These are phyloP conservation scores for Pardosa pseudoannulata DNA, from an alignment of 2,888 invertebrate genomes.

Conservation along the genomic window DNA sequence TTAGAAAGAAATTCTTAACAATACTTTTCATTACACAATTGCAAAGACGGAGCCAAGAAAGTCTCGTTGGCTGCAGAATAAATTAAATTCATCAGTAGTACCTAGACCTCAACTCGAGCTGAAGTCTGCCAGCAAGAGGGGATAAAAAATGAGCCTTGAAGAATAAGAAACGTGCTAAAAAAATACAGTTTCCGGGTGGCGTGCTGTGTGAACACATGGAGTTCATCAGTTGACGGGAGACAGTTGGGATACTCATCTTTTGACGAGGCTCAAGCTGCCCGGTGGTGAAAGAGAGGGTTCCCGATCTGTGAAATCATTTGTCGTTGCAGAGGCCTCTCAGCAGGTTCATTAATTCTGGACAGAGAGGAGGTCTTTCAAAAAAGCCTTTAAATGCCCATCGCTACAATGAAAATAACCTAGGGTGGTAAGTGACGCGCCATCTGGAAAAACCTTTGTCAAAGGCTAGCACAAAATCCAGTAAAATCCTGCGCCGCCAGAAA, in stretches of 20 bases:
- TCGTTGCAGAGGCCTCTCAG: conserved; percentile 43
- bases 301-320: conserved; percentile 67
- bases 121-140: not conserved
- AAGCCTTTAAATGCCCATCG: conserved; percentile 35
- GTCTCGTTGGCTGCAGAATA: no score
- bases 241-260: conserved; percentile 51
- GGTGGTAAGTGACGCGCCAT: conserved; percentile 33
- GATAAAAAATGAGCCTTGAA: conserved; percentile 1
- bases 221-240: conserved; percentile 69
- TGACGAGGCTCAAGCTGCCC: conserved; percentile 44
- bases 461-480: no score
- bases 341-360: conserved; percentile 46
- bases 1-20: no score
- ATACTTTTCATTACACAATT: no score
- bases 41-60: no score
- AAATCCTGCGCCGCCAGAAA: no score
- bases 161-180: conserved; percentile 7
- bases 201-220: conserved; percentile 65
- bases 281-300: conserved; percentile 41
- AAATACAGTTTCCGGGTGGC: conserved; percentile 45
- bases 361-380: conserved; percentile 23
- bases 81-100: no score
- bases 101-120: no score
- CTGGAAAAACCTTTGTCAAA: conserved; percentile 3
- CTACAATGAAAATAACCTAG: conserved; percentile 51